A percentile compares a stretch with the other conserved stretches of the same genome.
Evolutionary conservation across 2,888 invertebrate genomes (phyloP).

Genomic region (Netelia inedita): DNA sequence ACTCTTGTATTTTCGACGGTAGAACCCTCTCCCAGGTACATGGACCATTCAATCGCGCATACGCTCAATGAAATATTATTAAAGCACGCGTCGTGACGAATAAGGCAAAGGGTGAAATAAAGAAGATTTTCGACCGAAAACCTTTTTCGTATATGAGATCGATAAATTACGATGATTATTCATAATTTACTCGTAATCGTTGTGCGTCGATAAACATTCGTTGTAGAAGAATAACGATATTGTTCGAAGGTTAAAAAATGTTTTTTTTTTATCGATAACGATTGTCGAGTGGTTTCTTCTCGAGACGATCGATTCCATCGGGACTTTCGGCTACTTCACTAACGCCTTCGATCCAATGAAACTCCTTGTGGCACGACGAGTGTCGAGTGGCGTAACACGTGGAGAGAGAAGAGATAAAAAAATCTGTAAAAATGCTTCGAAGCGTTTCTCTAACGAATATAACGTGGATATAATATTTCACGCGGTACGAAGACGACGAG

Average conservation of each 20-base stretch:
- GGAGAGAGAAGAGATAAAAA: conserved; percentile 20
- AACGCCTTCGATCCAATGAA: background rate
- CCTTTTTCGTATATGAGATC: background rate
- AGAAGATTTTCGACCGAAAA: background rate
- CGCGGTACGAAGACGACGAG: conserved; percentile 27
- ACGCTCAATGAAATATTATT: conserved; percentile 41
- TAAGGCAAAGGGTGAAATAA: background rate
- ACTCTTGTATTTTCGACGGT: background rate
- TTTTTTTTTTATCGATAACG: no score
- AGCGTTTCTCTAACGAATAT: conserved; percentile 1
- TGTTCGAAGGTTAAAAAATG: no score
- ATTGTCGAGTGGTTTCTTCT: no score
- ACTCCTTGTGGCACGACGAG: conserved; percentile 2
- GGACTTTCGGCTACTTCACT: background rate
- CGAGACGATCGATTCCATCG: background rate
- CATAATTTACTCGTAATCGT: no score
- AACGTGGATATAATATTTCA: background rate
- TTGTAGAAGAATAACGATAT: no score
- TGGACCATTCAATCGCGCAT: conserved; percentile 6
- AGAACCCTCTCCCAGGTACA: conserved; percentile 24
- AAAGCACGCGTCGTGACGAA: background rate
- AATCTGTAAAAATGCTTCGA: background rate
- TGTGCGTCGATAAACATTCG: no score
- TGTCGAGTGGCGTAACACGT: conserved; percentile 31
- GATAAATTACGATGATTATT: background rate